Conservation (phyloP, 2,888 invertebrate genomes). For the Hirtodrosophila alboralis region DNA sequence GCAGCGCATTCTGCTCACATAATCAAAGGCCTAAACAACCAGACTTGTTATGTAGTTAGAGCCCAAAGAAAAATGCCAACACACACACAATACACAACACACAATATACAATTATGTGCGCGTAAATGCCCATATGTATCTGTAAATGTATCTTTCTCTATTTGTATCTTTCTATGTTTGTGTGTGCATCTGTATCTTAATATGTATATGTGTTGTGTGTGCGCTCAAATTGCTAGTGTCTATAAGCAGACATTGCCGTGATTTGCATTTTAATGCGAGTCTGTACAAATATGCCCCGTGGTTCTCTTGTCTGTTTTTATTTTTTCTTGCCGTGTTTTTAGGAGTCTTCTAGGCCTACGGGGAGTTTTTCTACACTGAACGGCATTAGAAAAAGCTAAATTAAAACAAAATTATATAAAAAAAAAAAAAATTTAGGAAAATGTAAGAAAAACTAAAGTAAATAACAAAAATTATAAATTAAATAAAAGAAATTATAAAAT, state of each 20-base stretch:
- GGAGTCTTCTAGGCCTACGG: conserved; percentile 24
- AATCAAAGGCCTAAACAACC: conserved; percentile 41
- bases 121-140: conserved; percentile 40
- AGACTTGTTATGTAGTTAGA: conserved; percentile 37
- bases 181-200: conserved; percentile 59
- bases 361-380: conserved; percentile 6
- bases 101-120: conserved; percentile 46
- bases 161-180: conserved; percentile 37
- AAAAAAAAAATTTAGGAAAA: too few species aligned
- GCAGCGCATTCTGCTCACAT: conserved; percentile 33
- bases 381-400: too few species aligned
- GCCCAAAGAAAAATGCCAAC: conserved; percentile 21
- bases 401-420: too few species aligned
- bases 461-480: too few species aligned
- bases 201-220: conserved; percentile 35
- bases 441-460: too few species aligned
- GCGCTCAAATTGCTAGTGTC: conserved; percentile 62
- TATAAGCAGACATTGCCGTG: conserved; percentile 61
- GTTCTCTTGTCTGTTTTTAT: conserved; percentile 39
- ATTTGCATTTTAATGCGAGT: conserved; percentile 72
- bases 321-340: conserved; percentile 4
- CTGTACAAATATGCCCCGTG: conserved; percentile 48
- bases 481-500: too few species aligned
- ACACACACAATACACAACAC: conserved; percentile 14
- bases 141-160: conserved; percentile 47